Evolutionary conservation across 2,797 vertebrate genomes (phyloP), one percentile per base, ranked within the genome.

Genomic region (Parauchenoglanis punctatus): DNA sequence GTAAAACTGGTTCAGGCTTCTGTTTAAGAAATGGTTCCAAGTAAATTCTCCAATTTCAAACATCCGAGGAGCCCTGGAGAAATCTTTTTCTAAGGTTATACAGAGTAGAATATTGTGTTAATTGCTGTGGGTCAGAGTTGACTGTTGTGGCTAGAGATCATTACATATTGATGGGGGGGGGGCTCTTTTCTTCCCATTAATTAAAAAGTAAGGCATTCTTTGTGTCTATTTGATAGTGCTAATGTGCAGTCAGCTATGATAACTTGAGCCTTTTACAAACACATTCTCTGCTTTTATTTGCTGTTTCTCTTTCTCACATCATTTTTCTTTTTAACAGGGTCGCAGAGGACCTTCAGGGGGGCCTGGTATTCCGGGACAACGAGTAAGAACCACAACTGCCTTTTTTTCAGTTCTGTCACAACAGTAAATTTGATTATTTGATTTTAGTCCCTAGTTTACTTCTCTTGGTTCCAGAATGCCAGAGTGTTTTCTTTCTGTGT

Each of bases 331-430:
- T 12, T 83, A 91, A 72, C 88, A 99, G 98, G 98, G 98, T 91
- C 96, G 97, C 82, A 94, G 97, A 94, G 98, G 98, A 88, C 98
- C 98, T 92, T 90, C 95, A 49, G 97, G 98, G 93, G 94, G 97
- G 92, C 91, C 95, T 0, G 97, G 97, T 86, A 93, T 94, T 83
- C 96, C 95, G 75, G 97, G 98, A 92, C 96, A 93, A 44, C 95
- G 96, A 78, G 98, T 99, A 94, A 98, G 97, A 97, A 93, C 81
- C 35, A 0, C 28, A 65, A 7, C 28, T 76, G 23, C 23, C 17
- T 75, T 40, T 72, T 56, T 73, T 63, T 56, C 6, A 78, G 2
- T 78, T 78, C n/a, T 56, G 4, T 56, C 15, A 31, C 20, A 81
- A 15, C 7, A 31, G 7, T 7, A 52, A 52, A 12, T n/a, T n/a